Base-by-base conservation (phyloP, 1,140 invertebrate species). In the Callitettix versicolor region DNA sequence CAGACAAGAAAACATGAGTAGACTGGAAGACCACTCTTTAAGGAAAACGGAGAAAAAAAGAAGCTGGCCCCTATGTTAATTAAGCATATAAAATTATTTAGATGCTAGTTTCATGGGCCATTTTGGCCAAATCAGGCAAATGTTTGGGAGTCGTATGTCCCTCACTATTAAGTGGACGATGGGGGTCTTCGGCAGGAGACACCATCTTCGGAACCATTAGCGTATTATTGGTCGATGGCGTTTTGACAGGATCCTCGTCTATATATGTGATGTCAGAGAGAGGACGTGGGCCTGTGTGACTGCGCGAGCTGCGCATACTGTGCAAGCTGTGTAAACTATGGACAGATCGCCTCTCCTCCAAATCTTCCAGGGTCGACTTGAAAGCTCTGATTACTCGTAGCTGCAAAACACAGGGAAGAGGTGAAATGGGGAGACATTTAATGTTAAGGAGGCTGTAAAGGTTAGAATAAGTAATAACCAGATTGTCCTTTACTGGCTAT, bases 341-440 rank as follows among this genome's bases (percentile, higher is more conserved):
- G 73, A 95, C 84, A 75, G 93, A 95, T 73, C 92, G 87, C 70
- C 92, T 87, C 78, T 99, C 96, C 79, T 98, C 95, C 78, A 98
- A 81, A 79, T 99, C 96, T 84, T 99, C 96, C 80, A 98, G 80
- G 70, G 90, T 97, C 69, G 93, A 97, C 80, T 94, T 96, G 91
- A 99, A 99, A 72, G 95, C 96, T 80, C 95, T 90, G 78, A 99
- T 95, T 78, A 99, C 96, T 79, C 96, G 91, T 79, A 99, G 88
- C 95, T 99, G 91, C 79, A 91, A 85, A 79, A 80, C 80, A 81
- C 69, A 78, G 75, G 76, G 63, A 54, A 57, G 26, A 30, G 26
- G 26, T 30, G 26, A 30, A 30, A 30, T 30, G 26, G 26, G 26
- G 26, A 30, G 26, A 30, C 26, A 30, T 30, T 30, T 4, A 30